phyloP scores from a whole-genome alignment of 1,140 invertebrate species.

The Antheraea pernyi region DNA sequence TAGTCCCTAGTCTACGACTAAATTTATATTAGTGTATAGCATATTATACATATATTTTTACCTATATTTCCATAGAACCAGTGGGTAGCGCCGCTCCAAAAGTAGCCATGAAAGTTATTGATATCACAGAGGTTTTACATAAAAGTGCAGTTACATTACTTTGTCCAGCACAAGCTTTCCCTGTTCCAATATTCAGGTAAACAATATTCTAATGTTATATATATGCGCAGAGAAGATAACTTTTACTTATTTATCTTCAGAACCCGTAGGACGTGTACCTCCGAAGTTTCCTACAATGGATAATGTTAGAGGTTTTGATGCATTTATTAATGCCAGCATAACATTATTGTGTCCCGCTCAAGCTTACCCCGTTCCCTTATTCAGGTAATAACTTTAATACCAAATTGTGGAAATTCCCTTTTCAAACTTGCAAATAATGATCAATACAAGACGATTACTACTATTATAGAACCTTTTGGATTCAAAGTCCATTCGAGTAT shows the following conservation, averaged over 20 bases:
- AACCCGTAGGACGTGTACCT: conserved; percentile 81
- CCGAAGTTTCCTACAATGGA: conserved; percentile 85
- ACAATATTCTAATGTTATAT: conserved; percentile 17
- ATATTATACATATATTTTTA: conserved; percentile 12
- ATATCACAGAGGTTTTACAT: conserved; percentile 59
- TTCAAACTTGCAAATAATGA: conserved; percentile 49
- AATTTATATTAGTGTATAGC: too few relatives aligned
- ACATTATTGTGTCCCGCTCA: conserved; percentile 83
- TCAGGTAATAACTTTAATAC: conserved; percentile 79
- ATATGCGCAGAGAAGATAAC: conserved; percentile 23
- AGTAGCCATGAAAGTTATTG: conserved; percentile 78
- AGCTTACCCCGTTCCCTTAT: conserved; percentile 83
- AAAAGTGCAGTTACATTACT: conserved; percentile 80
- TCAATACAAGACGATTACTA: conserved; percentile 81
- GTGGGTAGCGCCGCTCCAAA: conserved; percentile 86
- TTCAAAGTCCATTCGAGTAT: conserved; percentile 58
- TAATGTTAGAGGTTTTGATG: conserved; percentile 81
- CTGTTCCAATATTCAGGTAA: conserved; percentile 85
- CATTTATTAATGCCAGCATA: conserved; percentile 69
- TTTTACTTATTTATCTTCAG: conserved; percentile 48
- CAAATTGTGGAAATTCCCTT: conserved; percentile 31
- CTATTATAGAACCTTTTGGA: conserved; percentile 76
- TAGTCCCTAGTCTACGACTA: too few relatives aligned
- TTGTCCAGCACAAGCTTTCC: conserved; percentile 87
- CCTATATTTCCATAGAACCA: conserved; percentile 81